These are phyloP conservation scores for Cyanoderma ruficeps DNA, from an alignment of 2,113 vertebrate species.

Conservation along the genomic window DNA sequence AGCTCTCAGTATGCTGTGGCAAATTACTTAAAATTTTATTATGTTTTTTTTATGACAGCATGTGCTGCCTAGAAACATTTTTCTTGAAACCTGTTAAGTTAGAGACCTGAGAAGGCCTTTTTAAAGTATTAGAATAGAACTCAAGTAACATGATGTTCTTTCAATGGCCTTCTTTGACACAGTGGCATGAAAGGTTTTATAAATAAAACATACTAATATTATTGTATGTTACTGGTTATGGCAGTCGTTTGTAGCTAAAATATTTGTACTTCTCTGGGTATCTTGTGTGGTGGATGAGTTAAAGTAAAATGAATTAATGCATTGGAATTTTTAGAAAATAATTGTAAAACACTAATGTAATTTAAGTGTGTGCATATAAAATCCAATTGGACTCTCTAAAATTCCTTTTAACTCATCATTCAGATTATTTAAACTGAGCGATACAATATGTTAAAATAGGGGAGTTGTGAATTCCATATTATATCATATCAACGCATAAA, in stretches of 20 bases:
- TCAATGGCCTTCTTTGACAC: not conserved
- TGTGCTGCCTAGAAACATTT: not conserved
- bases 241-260: not conserved
- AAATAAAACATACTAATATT: not conserved
- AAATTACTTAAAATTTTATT: not conserved
- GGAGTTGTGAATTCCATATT: not conserved
- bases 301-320: not conserved
- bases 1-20: not conserved
- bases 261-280: not conserved
- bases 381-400: not conserved
- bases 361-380: not conserved
- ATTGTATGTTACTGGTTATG: constrained; percentile 6
- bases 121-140: not conserved
- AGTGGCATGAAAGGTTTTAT: not conserved
- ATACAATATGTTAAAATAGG: not conserved
- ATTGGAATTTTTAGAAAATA: not conserved
- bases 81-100: not conserved
- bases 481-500: not conserved
- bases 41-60: not conserved
- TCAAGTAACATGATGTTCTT: not conserved
- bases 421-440: not conserved
- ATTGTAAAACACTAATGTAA: not conserved
- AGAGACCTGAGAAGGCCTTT: not conserved
- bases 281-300: not conserved
- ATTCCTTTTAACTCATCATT: not conserved